These are phyloP conservation scores for Troides helena DNA, from an alignment of 2,888 invertebrate species.

Conservation along the genomic window DNA sequence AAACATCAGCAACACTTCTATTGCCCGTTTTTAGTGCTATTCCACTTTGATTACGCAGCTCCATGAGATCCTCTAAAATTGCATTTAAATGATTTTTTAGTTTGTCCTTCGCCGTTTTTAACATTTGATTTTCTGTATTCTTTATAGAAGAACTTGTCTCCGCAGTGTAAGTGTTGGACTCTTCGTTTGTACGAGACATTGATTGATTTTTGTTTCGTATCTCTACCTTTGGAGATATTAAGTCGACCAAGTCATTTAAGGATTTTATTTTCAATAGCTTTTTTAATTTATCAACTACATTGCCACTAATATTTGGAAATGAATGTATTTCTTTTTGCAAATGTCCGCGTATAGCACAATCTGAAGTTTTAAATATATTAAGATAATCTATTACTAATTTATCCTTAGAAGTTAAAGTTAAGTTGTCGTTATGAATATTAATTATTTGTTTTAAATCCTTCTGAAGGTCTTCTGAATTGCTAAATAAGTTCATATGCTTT, in stretches of 20 bases:
- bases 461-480: constrained; percentile 39
- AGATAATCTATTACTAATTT: constrained; percentile 64
- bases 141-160: not conserved
- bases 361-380: constrained; percentile 52
- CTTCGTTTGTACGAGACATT: constrained; percentile 1
- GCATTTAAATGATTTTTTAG: constrained; percentile 63
- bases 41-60: constrained; percentile 54
- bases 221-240: constrained; percentile 36
- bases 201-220: constrained; percentile 8
- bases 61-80: constrained; percentile 61
- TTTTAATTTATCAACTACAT: constrained; percentile 60
- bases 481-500: constrained; percentile 43
- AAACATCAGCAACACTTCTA: constrained; percentile 51
- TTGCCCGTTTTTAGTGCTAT: constrained; percentile 40
- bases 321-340: constrained; percentile 34
- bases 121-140: constrained; percentile 30
- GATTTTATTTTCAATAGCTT: constrained; percentile 69
- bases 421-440: constrained; percentile 45
- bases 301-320: constrained; percentile 51
- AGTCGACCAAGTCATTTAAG: constrained; percentile 56
- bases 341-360: constrained; percentile 47
- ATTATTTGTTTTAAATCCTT: constrained; percentile 47
- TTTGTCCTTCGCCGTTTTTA: constrained; percentile 53
- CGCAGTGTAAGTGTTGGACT: not conserved
- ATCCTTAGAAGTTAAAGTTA: constrained; percentile 58